Evolutionary conservation across 2,113 vertebrate species (phyloP).

Genomic region (Naja naja): DNA sequence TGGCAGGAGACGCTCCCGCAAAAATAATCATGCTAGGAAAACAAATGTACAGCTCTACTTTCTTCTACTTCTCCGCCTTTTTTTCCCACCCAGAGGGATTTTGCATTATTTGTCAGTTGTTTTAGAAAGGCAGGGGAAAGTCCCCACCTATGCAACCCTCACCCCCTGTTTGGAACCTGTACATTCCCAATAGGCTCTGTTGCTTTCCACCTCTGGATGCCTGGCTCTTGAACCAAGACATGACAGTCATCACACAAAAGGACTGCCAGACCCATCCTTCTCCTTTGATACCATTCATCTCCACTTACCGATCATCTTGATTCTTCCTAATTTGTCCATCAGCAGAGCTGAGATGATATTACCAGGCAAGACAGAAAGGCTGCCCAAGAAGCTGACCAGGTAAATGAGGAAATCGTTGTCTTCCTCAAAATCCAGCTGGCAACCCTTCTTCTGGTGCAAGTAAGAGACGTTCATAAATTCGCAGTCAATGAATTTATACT

Average conservation of each 20-base stretch:
- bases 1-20: no score
- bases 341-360: slow-evolving; percentile 94
- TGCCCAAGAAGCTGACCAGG: slow-evolving; percentile 96
- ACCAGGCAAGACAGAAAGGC: slow-evolving; percentile 89
- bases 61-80: no score
- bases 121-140: neutral
- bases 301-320: slow-evolving; percentile 91
- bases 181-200: neutral
- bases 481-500: slow-evolving; percentile 90
- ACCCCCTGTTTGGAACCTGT: neutral
- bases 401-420: slow-evolving; percentile 95
- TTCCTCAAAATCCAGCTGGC: slow-evolving; percentile 90
- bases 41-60: neutral
- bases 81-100: neutral
- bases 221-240: neutral
- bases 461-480: slow-evolving; percentile 84
- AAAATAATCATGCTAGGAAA: neutral
- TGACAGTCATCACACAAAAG: neutral
- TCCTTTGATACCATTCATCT: accelerated
- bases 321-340: slow-evolving; percentile 94
- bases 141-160: neutral
- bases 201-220: neutral
- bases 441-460: slow-evolving; percentile 85
- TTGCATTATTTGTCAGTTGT: neutral
- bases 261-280: neutral